Conservation (phyloP, 2,113 vertebrate genomes). For the Labeo catla region DNA sequence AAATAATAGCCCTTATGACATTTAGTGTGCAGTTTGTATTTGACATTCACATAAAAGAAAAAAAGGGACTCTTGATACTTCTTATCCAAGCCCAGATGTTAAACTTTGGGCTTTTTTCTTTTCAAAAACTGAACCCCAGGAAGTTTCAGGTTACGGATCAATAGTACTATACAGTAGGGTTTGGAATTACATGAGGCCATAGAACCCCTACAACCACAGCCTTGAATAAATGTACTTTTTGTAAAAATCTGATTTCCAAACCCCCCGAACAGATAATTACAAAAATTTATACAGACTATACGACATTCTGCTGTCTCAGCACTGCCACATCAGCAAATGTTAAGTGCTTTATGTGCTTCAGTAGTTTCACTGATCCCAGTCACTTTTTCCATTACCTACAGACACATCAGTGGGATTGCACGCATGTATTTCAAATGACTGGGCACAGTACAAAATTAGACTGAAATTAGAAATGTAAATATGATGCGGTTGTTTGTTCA, state of each 20-base stretch:
- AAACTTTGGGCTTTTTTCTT: no score
- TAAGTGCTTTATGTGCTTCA: conserved; percentile 4
- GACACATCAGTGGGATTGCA: background rate
- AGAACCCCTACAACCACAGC: no score
- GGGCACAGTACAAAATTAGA: background rate
- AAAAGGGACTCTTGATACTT: no score
- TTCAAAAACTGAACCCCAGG: no score
- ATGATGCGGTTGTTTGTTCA: background rate
- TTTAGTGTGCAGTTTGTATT: background rate
- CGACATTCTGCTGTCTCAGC: no score
- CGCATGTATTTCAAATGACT: background rate
- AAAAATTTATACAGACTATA: no score
- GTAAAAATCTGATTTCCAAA: background rate
- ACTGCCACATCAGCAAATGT: conserved; percentile 1
- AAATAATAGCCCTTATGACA: background rate
- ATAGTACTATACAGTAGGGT: background rate
- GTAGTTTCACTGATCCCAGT: background rate
- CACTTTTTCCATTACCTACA: conserved; percentile 14
- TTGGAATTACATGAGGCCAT: no score
- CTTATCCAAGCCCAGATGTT: no score
- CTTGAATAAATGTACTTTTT: background rate
- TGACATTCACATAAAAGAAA: background rate
- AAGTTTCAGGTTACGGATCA: no score
- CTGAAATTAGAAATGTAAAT: background rate
- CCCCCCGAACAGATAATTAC: no score